phyloP scores from a whole-genome alignment of 2,888 invertebrate species.

The Trachelus stipa region DNA sequence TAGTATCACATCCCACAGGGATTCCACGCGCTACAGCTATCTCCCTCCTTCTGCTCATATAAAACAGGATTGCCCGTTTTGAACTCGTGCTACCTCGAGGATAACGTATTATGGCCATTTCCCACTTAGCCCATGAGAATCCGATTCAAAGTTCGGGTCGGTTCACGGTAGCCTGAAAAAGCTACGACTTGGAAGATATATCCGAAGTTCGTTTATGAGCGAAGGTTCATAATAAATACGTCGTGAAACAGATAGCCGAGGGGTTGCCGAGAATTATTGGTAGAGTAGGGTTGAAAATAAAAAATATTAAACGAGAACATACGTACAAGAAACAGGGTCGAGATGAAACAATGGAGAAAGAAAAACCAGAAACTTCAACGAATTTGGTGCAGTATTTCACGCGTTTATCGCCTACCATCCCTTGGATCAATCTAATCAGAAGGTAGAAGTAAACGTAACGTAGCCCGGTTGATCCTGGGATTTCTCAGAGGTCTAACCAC shows the following conservation, averaged over 20 bases:
- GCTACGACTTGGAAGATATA: neutral
- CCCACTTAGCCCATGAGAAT: neutral
- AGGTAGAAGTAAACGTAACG: neutral
- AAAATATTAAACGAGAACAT: neutral
- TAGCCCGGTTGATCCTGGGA: neutral
- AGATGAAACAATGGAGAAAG: neutral
- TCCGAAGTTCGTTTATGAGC: neutral
- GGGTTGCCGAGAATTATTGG: neutral
- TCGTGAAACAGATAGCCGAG: neutral
- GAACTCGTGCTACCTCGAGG: neutral
- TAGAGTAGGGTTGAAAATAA: neutral
- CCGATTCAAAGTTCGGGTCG: neutral
- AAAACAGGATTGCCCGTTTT: neutral
- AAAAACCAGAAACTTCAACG: neutral
- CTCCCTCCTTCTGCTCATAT: neutral
- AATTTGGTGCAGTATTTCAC: constrained; percentile 1
- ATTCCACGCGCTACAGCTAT: neutral
- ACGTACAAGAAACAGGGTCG: neutral
- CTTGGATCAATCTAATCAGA: constrained; percentile 9
- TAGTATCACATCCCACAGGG: neutral
- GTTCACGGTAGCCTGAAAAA: neutral
- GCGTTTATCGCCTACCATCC: neutral
- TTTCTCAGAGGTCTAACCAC: neutral
- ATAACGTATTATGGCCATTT: neutral
- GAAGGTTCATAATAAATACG: neutral